phyloP scores from a whole-genome alignment of 2,113 vertebrate species.

The Dryoscopus gambensis region DNA sequence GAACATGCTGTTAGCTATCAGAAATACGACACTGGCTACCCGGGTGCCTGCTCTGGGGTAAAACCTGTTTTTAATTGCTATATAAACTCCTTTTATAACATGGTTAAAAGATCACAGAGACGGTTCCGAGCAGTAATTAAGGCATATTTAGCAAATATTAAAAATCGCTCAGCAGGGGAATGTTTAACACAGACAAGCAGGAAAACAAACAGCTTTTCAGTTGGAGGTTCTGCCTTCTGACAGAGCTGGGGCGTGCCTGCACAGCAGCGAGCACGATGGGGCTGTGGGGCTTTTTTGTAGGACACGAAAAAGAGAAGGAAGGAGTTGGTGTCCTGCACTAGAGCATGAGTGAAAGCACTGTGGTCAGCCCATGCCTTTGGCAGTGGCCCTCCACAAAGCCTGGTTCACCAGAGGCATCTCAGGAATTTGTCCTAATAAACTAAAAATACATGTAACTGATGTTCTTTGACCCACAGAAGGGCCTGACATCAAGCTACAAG shows the following conservation, averaged over 20 bases:
- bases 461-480: not conserved
- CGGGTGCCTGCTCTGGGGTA: not conserved
- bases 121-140: not conserved
- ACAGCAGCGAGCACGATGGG: not conserved
- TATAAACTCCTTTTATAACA: conserved; percentile 24
- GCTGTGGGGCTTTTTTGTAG: not conserved
- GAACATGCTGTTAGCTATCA: conserved; percentile 7
- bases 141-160: conserved; percentile 43
- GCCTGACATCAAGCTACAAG: not conserved
- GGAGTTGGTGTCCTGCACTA: not conserved
- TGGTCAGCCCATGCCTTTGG: not conserved
- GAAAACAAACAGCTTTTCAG: conserved; percentile 2
- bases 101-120: conserved; percentile 25
- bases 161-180: not conserved
- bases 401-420: conserved; percentile 6
- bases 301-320: not conserved
- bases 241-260: not conserved
- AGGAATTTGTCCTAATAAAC: conserved; percentile 51
- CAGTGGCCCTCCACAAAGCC: not conserved
- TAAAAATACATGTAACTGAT: conserved; percentile 28
- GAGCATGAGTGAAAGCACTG: not conserved
- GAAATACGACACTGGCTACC: not conserved
- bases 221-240: not conserved
- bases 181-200: not conserved
- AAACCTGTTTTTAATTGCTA: conserved; percentile 36